Evolutionary conservation across 2,888 invertebrate genomes (phyloP).

Genomic region (Nomada goodeniana): DNA sequence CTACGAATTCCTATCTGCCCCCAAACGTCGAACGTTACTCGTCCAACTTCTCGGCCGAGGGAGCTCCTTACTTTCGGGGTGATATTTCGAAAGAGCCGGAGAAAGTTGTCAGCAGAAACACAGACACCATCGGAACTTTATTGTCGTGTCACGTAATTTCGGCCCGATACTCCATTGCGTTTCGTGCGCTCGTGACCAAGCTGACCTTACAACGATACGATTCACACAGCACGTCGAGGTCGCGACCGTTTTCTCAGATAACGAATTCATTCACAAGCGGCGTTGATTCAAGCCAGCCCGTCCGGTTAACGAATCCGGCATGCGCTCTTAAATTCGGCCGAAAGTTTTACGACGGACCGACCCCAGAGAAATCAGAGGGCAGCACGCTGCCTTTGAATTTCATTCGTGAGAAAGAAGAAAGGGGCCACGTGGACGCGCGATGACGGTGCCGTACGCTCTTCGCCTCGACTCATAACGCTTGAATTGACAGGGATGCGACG

Average conservation of each 20-base stretch:
- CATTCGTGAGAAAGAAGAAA: neutral
- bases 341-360: neutral
- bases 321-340: conserved; percentile 24
- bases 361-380: neutral
- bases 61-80: too few relatives aligned
- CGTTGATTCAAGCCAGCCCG: conserved; percentile 46
- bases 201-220: conserved; percentile 62
- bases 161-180: conserved; percentile 37
- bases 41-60: too few relatives aligned
- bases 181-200: conserved; percentile 52
- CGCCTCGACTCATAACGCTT: conserved; percentile 29
- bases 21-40: too few relatives aligned
- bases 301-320: conserved; percentile 48
- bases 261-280: conserved; percentile 79
- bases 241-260: conserved; percentile 76
- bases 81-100: too few relatives aligned
- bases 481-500: conserved; percentile 29
- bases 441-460: conserved; percentile 18
- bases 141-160: conserved; percentile 42
- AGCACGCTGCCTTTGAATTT: neutral
- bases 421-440: neutral
- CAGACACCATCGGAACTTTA: conserved; percentile 25
- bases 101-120: neutral
- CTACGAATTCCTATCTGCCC: too few relatives aligned
- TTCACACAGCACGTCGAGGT: conserved; percentile 71